Conservation (phyloP, 2,113 vertebrate species). For the Bubo bubo region DNA sequence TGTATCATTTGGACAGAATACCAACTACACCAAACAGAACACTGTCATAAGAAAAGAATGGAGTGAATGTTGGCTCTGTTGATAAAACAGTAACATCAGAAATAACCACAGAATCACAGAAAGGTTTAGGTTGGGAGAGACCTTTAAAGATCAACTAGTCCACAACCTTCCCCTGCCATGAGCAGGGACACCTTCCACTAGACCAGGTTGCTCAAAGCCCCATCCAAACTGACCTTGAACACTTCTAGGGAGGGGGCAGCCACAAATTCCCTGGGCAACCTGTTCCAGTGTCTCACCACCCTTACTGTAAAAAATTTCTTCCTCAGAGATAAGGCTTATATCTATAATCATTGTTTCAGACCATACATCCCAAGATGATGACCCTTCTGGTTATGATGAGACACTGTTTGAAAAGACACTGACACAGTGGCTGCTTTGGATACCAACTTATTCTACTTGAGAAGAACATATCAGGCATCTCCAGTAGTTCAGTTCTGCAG, state of each 20-base stretch:
- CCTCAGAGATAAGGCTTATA: background rate
- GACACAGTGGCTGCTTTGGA: background rate
- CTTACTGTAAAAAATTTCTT: background rate
- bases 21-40: background rate
- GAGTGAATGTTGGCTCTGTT: background rate
- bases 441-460: background rate
- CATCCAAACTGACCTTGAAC: background rate
- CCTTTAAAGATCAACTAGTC: background rate
- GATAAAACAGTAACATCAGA: background rate
- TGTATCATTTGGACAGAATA: background rate
- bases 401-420: background rate
- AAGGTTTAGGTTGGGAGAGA: background rate
- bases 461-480: background rate
- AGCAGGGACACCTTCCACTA: no score
- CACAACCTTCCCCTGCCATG: no score
- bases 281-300: background rate
- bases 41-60: background rate
- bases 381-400: background rate
- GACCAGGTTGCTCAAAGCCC: background rate
- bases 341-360: background rate
- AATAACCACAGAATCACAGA: background rate
- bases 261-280: background rate
- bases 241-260: background rate
- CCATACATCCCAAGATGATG: background rate
- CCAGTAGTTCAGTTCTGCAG: background rate